Evolutionary conservation across 2,888 invertebrate species (phyloP).

Genomic region (Xestia c-nigrum): DNA sequence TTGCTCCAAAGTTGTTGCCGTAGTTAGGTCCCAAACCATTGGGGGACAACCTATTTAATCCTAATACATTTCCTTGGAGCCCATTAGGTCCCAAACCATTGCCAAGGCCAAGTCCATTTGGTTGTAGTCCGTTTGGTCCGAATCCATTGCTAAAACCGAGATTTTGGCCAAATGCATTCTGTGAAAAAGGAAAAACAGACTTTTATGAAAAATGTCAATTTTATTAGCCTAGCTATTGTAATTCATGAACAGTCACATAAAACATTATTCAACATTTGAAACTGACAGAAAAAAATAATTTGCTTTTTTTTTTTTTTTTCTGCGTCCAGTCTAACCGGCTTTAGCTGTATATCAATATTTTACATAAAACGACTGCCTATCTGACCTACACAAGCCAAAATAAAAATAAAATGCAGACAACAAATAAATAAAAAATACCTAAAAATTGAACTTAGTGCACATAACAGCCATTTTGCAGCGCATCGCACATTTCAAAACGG

Average conservation of each 20-base stretch:
- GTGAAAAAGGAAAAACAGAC: slow-evolving; percentile 33
- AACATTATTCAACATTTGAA: background rate
- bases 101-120: slow-evolving; percentile 47
- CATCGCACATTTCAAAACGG: background rate
- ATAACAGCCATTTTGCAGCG: background rate
- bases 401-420: background rate
- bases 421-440: background rate
- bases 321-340: no score
- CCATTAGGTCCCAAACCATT: slow-evolving; percentile 38
- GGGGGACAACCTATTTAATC: slow-evolving; percentile 2
- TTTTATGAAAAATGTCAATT: no score
- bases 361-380: no score
- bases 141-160: slow-evolving; percentile 62
- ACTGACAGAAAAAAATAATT: background rate
- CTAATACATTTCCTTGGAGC: slow-evolving; percentile 15
- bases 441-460: background rate
- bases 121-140: slow-evolving; percentile 54
- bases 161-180: slow-evolving; percentile 65
- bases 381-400: no score
- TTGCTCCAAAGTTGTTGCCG: slow-evolving; percentile 43
- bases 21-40: slow-evolving; percentile 36
- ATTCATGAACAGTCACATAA: no score
- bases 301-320: no score
- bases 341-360: no score
- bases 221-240: no score